Evolutionary conservation across 2,113 vertebrate species (phyloP).

Genomic region (Cebidichthys violaceus): DNA sequence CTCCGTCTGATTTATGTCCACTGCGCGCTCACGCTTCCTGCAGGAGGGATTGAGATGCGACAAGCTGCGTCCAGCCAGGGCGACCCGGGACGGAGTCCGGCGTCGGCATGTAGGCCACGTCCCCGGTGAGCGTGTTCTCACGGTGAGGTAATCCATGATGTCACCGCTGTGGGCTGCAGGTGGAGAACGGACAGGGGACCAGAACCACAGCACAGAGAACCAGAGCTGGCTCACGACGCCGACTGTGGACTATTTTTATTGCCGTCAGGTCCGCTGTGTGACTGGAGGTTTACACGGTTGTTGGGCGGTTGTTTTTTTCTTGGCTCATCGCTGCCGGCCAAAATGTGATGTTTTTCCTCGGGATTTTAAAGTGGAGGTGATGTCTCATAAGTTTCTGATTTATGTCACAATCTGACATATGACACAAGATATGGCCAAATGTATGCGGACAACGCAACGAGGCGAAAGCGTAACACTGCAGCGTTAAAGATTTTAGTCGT

Average conservation of each 20-base stretch:
- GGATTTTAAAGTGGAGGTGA: slow-evolving; percentile 59
- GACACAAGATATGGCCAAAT: background rate
- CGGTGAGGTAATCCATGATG: slow-evolving; percentile 79
- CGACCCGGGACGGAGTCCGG: slow-evolving; percentile 54
- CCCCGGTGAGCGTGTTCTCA: slow-evolving; percentile 74
- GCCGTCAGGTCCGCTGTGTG: slow-evolving; percentile 49
- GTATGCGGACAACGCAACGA: background rate
- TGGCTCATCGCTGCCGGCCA: slow-evolving; percentile 37
- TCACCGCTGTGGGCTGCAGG: slow-evolving; percentile 75
- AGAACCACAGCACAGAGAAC: background rate
- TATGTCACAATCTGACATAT: too few species aligned
- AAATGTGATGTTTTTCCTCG: slow-evolving; percentile 55
- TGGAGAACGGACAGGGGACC: slow-evolving; percentile 71
- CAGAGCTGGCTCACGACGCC: background rate
- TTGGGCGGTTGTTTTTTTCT: slow-evolving; percentile 62
- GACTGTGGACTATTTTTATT: slow-evolving; percentile 39
- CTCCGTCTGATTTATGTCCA: slow-evolving; percentile 55
- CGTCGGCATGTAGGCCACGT: slow-evolving; percentile 75
- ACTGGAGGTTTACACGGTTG: slow-evolving; percentile 47
- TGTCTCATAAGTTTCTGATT: slow-evolving; percentile 62
- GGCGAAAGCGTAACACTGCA: background rate
- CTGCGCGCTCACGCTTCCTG: slow-evolving; percentile 26
- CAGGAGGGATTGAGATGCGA: slow-evolving; percentile 47
- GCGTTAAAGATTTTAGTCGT: background rate
- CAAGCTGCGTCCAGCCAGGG: slow-evolving; percentile 52